These are phyloP conservation scores for Hirtodrosophila histrioides DNA, from an alignment of 2,888 invertebrate genomes.

Conservation along the genomic window DNA sequence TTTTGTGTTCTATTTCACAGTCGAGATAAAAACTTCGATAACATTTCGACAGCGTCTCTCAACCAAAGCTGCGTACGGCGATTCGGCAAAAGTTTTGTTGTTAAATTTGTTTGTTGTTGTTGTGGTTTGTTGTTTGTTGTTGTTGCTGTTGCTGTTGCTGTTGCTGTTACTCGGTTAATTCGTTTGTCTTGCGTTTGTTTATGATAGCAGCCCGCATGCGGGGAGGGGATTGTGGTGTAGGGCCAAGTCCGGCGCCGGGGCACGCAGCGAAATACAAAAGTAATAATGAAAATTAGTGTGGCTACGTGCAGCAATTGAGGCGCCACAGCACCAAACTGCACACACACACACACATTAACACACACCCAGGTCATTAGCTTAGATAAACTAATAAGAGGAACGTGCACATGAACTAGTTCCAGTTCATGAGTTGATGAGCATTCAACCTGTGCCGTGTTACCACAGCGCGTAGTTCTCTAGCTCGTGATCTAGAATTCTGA, in stretches of 20 bases:
- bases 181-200: slow-evolving; percentile 62
- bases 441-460: background rate
- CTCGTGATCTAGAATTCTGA: too few relatives aligned
- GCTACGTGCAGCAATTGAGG: slow-evolving; percentile 77
- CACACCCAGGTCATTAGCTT: slow-evolving; percentile 37
- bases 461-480: too few relatives aligned
- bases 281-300: slow-evolving; percentile 60
- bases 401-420: slow-evolving; percentile 47
- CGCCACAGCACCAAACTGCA: slow-evolving; percentile 52
- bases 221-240: background rate
- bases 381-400: slow-evolving; percentile 64
- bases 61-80: slow-evolving; percentile 10
- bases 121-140: slow-evolving; percentile 28
- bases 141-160: slow-evolving; percentile 22
- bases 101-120: slow-evolving; percentile 18
- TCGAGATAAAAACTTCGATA: slow-evolving; percentile 51
- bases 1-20: slow-evolving; percentile 20
- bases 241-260: slow-evolving; percentile 55
- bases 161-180: slow-evolving; percentile 22
- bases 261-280: slow-evolving; percentile 60
- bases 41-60: slow-evolving; percentile 48
- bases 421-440: slow-evolving; percentile 17
- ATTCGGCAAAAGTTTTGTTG: slow-evolving; percentile 27
- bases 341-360: background rate
- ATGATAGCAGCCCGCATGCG: slow-evolving; percentile 58